A percentile compares a stretch with the other conserved stretches of the same genome.
These are phyloP conservation scores for Rhea americana DNA, from an alignment of 2,113 vertebrate genomes.

Conservation along the genomic window DNA sequence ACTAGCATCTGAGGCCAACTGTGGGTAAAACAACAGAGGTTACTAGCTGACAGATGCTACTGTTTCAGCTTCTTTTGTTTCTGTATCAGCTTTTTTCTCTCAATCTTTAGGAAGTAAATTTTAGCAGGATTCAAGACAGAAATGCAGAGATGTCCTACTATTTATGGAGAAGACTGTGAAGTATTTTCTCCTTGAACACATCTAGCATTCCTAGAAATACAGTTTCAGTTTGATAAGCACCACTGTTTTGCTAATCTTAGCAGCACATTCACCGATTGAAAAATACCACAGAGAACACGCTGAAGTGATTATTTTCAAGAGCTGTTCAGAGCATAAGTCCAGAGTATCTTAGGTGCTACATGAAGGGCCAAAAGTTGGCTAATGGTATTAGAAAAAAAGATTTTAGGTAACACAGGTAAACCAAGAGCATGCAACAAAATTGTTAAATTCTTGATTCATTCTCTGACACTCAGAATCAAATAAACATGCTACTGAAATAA, in stretches of 20 bases:
- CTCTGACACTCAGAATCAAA: background rate
- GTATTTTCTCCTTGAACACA: background rate
- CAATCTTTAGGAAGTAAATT: conserved; percentile 7
- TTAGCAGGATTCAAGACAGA: background rate
- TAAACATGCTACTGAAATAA: background rate
- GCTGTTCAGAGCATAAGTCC: background rate
- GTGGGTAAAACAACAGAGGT: background rate
- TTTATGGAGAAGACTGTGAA: background rate
- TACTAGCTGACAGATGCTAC: background rate
- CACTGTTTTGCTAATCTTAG: background rate
- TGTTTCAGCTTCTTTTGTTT: conserved; percentile 33
- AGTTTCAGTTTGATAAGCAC: background rate
- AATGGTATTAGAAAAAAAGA: rapidly evolving
- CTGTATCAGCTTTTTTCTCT: background rate
- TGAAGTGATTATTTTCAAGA: background rate
- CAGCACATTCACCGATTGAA: background rate
- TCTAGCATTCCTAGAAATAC: background rate
- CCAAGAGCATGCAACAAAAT: background rate
- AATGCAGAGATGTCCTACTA: background rate
- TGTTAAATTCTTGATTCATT: background rate
- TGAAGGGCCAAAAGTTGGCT: background rate
- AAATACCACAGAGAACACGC: background rate
- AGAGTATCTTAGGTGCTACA: background rate
- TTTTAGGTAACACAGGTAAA: background rate
- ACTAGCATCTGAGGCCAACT: conserved; percentile 35